Evolutionary conservation across 1,140 invertebrate species (phyloP).

Genomic region (Teleopsis dalmanni): DNA sequence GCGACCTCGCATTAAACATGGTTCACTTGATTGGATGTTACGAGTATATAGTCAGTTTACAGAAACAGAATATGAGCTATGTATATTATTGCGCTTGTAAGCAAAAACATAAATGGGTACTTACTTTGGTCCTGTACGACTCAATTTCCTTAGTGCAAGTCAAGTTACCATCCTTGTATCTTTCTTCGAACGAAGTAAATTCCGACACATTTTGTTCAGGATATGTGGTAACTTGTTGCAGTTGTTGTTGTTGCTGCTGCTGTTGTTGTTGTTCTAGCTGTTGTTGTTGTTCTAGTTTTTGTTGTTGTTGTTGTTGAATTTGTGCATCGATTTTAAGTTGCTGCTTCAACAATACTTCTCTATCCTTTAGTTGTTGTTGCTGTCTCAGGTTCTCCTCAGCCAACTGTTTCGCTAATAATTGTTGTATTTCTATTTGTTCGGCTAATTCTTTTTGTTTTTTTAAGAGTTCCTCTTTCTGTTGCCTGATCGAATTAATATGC

Average conservation of each 20-base stretch:
- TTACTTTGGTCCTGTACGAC: conserved; percentile 6
- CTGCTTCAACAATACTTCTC: no score
- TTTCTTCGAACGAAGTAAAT: conserved; percentile 10
- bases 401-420: conserved; percentile 25
- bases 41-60: no score
- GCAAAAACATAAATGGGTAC: background rate
- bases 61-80: no score
- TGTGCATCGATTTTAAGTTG: no score
- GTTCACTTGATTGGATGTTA: no score
- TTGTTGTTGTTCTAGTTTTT: no score
- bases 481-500: conserved; percentile 26
- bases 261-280: conserved; percentile 18
- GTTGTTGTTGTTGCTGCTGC: conserved; percentile 6
- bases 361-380: conserved; percentile 11
- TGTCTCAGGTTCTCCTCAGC: conserved; percentile 21
- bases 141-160: conserved; percentile 4
- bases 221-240: background rate
- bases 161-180: background rate
- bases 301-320: no score
- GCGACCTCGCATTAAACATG: no score
- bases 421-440: conserved; percentile 29
- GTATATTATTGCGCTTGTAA: no score
- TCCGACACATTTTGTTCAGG: conserved; percentile 6
- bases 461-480: conserved; percentile 25
- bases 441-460: conserved; percentile 31